Base-by-base conservation (phyloP, 2,797 vertebrate species). In the Mus spretus region DNA sequence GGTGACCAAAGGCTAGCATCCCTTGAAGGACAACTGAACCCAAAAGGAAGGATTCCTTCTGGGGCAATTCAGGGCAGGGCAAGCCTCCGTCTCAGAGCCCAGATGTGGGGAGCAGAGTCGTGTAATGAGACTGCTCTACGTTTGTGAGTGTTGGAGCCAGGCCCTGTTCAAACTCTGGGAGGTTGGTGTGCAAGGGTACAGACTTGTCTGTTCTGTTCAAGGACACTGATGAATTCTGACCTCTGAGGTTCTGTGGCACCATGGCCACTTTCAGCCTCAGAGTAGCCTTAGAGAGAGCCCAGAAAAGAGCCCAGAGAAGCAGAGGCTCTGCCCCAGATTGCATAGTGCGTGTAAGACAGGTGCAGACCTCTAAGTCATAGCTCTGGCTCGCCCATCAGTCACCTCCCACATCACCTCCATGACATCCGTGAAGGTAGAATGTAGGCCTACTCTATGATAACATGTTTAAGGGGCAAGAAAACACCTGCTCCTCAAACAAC, bases 41-140 rank as follows among this genome's bases (percentile, higher is more conserved):
- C 89, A 77, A 50, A 78, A 40, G 79, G 53, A 47, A 93, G 77
- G 19, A 53, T 34, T 87, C 65, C 65, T 61, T 94, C 63, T 57
- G 24, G 65, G 59, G 22, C 9, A 22, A 11, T 47, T 7, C 12
- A 3, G 24, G 81, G 53, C 22, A 12, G 24, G 0, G 14, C n/a
- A 9, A 40, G 77, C 31, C 50, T 85, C 61, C 0, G 6, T 0
- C 50, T 57, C 22, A 0, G 78, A 34, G 50, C 74, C 47, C 22
- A 13, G 1, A 0, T 26, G 1, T 19, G 14, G 26, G 37, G n/a
- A 14, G n/a, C 81, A 55, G 84, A 55, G 53, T 19, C 4, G 1
- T 53, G 0, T 0, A 3, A 10, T 0, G 19, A 12, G 19, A 1
- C 0, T 1, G 15, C 5, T 67, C 44, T 67, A 31, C 53, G 31